Base-by-base conservation (phyloP, 2,888 invertebrate genomes). In the Schrankia costaestrigalis region DNA sequence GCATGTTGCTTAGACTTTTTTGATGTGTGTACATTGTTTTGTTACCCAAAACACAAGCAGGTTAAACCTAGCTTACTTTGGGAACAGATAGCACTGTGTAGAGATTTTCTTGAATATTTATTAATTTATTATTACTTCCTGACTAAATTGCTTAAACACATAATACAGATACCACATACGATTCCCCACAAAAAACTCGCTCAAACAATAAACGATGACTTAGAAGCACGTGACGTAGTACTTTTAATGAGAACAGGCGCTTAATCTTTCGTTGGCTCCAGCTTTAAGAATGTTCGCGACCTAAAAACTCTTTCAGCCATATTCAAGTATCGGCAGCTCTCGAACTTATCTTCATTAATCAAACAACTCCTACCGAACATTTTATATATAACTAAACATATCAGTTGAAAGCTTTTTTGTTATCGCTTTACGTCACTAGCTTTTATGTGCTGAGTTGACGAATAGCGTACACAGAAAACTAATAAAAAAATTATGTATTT, bases 261-360 rank as follows among this genome's bases (percentile, higher is more conserved):
- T 43, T 51, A 54, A 44, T 51, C 54, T 62, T 63, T 50, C 46
- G 48, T 56, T 52, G 45, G 61, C 53, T 56, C 62, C 60, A 56
- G 61, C 56, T 45, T 64, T 61, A 69, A 79, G 71, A 74, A 75
- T 71, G 63, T 68, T 77, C 73, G 67, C 65, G 76, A 78, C 75
- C 76, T 77, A 76, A 68, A 78, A 78, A 78, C 69, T 71, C 67
- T 72, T 67, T 64, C 58, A 73, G 55, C 62, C 60, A 51, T 60
- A 64, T 67, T 69, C 63, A 68, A 75, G 72, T 71, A 79, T 79
- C 68, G 70, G 55, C 66, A 63, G 56, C 60, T 64, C 69, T 73
- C 69, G 58, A 78, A 76, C 69, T 77, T 73, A 69, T 71, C 69
- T 69, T 72, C 74, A 78, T 76, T 77, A 78, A 78, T 80, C 73